phyloP scores from a whole-genome alignment of 2,113 vertebrate genomes.

The Albula goreensis region DNA sequence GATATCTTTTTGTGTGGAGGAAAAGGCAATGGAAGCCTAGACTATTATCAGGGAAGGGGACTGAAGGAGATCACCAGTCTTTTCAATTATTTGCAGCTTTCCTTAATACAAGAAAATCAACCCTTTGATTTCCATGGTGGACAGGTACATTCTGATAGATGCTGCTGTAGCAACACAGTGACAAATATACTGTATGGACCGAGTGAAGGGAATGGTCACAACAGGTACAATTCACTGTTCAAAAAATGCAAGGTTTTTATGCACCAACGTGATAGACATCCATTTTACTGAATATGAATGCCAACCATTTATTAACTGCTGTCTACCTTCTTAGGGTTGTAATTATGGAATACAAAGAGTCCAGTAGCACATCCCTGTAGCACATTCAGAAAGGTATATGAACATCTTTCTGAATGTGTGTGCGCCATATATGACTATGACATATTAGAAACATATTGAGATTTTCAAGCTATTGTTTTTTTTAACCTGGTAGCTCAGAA shows the following conservation, averaged over 20 bases:
- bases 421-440: not conserved
- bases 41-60: not conserved
- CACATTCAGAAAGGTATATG: not conserved
- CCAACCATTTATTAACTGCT: not conserved
- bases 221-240: not conserved
- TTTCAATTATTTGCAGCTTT: not conserved
- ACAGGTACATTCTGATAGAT: not conserved
- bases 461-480: not conserved
- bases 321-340: not conserved
- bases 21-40: constrained; percentile 11
- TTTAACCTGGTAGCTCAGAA: not conserved
- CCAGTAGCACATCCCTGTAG: not conserved
- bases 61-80: not conserved
- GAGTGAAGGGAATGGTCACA: not conserved
- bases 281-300: not conserved
- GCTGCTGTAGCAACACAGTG: constrained; percentile 21
- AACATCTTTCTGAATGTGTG: not conserved
- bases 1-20: constrained; percentile 12
- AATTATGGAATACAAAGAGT: too few relatives aligned
- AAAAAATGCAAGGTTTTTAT: not conserved
- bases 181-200: constrained; percentile 1
- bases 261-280: not conserved
- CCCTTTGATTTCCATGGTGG: not conserved
- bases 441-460: too few relatives aligned
- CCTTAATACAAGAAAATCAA: not conserved